Conservation (phyloP, 2,113 vertebrate genomes). For the Butorides virescens region DNA sequence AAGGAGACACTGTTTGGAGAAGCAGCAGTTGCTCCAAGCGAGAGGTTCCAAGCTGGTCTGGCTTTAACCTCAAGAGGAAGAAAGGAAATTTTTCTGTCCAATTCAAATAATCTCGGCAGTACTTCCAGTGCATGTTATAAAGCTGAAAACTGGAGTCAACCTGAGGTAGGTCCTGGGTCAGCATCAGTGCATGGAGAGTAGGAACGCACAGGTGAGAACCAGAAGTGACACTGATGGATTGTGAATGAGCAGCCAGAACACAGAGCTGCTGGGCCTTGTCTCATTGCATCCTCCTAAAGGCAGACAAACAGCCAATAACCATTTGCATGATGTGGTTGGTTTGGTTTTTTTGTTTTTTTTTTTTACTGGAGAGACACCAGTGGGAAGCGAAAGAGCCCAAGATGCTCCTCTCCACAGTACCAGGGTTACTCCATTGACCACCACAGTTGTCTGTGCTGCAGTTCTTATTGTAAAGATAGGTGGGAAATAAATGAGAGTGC, state of each 20-base stretch:
- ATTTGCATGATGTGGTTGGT: accelerated
- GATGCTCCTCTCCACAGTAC: neutral
- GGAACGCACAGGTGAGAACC: neutral
- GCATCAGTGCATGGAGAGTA: neutral
- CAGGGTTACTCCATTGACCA: neutral
- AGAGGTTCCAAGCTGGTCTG: constrained; percentile 4
- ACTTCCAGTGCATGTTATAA: neutral
- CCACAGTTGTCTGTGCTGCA: neutral
- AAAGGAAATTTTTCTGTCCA: neutral
- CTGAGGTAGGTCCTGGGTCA: neutral
- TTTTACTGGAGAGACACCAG: neutral
- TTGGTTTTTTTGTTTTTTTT: neutral
- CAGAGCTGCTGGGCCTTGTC: neutral
- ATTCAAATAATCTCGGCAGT: neutral
- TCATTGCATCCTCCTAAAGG: neutral
- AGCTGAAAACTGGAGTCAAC: neutral
- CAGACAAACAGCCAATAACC: neutral
- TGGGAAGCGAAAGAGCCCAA: neutral
- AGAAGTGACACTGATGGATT: neutral
- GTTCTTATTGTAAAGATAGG: neutral
- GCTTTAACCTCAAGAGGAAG: neutral
- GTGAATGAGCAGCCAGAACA: neutral
- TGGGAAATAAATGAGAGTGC: neutral
- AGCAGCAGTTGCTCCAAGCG: neutral
- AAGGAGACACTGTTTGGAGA: constrained; percentile 18